Conservation (phyloP, 2,888 invertebrate genomes). For the Blera fallax region DNA sequence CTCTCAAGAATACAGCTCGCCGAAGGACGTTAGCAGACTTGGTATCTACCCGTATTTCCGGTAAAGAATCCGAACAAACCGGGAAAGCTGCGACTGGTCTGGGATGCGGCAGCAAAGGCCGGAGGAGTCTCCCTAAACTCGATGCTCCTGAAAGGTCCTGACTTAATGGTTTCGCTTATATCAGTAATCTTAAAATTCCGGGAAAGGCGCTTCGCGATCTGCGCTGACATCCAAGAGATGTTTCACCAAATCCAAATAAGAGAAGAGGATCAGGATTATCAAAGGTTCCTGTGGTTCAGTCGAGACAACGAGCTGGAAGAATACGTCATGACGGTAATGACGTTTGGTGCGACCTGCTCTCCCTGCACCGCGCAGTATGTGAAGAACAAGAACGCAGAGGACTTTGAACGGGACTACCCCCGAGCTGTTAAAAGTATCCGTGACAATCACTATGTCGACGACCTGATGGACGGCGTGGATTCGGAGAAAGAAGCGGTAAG, state of each 20-base stretch:
- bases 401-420: slow-evolving; percentile 34
- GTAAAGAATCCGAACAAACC: not conserved
- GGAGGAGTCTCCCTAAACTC: not conserved
- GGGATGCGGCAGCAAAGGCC: not conserved
- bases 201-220: slow-evolving; percentile 46
- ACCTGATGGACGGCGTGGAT: too few species aligned
- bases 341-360: slow-evolving; percentile 74
- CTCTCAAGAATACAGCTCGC: not conserved
- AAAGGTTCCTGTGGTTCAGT: slow-evolving; percentile 72
- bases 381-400: slow-evolving; percentile 54
- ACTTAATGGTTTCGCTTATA: not conserved
- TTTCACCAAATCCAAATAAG: slow-evolving; percentile 72
- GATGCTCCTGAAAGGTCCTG: not conserved
- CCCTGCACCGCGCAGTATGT: slow-evolving; percentile 64
- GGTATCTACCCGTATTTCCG: not conserved
- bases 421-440: slow-evolving; percentile 12
- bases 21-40: not conserved
- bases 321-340: slow-evolving; percentile 72
- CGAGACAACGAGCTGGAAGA: slow-evolving; percentile 45
- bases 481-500: too few species aligned
- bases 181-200: not conserved
- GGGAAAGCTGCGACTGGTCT: not conserved
- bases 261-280: too few species aligned
- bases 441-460: too few species aligned
- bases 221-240: slow-evolving; percentile 75